phyloP scores from a whole-genome alignment of 2,888 invertebrate species.

The Zonitis immaculata region DNA sequence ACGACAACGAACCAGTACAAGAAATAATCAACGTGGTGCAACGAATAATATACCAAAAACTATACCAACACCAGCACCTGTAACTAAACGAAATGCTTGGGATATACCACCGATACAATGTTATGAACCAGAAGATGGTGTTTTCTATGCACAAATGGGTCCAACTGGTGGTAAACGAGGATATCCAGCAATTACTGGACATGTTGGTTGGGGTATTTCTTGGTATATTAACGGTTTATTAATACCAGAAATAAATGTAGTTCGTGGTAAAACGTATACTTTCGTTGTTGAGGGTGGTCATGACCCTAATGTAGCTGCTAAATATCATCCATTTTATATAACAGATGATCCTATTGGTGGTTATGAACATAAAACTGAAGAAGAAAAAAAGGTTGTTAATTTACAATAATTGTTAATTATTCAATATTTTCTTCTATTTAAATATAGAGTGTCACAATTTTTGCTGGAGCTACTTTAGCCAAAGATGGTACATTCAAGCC shows the following conservation, averaged over 20 bases:
- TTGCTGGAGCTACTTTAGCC: conserved; percentile 71
- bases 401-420: not conserved
- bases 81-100: conserved; percentile 64
- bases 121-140: conserved; percentile 84
- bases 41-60: conserved; percentile 31
- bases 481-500: conserved; percentile 66
- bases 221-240: conserved; percentile 93
- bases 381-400: conserved; percentile 68
- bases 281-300: conserved; percentile 85
- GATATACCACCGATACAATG: conserved; percentile 86
- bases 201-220: conserved; percentile 90
- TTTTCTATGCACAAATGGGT: conserved; percentile 90
- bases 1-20: conserved; percentile 7
- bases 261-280: conserved; percentile 80
- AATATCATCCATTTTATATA: conserved; percentile 90
- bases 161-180: conserved; percentile 88
- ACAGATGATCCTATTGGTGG: conserved; percentile 91
- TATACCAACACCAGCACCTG: conserved; percentile 60
- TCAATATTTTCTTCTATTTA: not conserved
- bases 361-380: conserved; percentile 74
- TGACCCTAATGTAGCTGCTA: conserved; percentile 71
- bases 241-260: conserved; percentile 86
- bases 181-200: conserved; percentile 84
- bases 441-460: conserved; percentile 68
- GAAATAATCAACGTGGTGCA: conserved; percentile 7